Percentiles rank a stretch among this genome's conserved stretches.
These are phyloP conservation scores for Drosophila cracens DNA, from an alignment of 2,888 invertebrate species.

Conservation along the genomic window DNA sequence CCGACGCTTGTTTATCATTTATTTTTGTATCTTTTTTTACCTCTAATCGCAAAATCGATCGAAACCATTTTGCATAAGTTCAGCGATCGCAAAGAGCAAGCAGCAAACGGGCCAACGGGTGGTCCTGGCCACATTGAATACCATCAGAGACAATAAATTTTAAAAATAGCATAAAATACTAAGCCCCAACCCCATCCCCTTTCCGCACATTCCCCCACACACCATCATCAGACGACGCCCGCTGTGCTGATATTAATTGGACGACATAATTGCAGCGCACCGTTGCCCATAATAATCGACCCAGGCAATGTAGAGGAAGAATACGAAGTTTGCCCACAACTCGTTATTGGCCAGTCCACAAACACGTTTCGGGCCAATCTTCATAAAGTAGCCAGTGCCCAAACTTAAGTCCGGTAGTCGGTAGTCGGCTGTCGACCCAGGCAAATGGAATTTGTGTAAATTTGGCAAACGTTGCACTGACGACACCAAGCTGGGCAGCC, in stretches of 20 bases:
- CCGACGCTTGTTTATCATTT: conserved; percentile 53
- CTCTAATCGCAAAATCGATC: conserved; percentile 57
- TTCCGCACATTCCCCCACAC: conserved; percentile 15
- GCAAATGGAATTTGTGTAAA: conserved; percentile 74
- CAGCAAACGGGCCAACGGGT: conserved; percentile 55
- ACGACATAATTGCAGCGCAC: conserved; percentile 84
- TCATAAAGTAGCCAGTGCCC: conserved; percentile 47
- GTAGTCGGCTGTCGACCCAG: conserved; percentile 34
- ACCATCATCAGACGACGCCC: conserved; percentile 58
- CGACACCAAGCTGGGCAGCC: conserved; percentile 41
- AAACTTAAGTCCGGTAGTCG: conserved; percentile 41
- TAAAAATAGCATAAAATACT: conserved; percentile 71
- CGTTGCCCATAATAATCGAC: conserved; percentile 83
- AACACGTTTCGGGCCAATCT: conserved; percentile 74
- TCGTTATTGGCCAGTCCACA: conserved; percentile 77
- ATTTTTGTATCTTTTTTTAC: conserved; percentile 11
- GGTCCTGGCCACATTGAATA: conserved; percentile 56
- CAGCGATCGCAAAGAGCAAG: conserved; percentile 27
- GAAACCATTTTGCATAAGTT: conserved; percentile 57
- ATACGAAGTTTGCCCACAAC: conserved; percentile 31
- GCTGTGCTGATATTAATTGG: conserved; percentile 84
- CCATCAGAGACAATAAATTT: conserved; percentile 73
- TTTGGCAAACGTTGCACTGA: conserved; percentile 68
- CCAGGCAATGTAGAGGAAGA: conserved; percentile 22
- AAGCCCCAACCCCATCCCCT: neutral